These are phyloP conservation scores for Omphaloscelis lunosa DNA, from an alignment of 2,888 invertebrate species.

Conservation along the genomic window DNA sequence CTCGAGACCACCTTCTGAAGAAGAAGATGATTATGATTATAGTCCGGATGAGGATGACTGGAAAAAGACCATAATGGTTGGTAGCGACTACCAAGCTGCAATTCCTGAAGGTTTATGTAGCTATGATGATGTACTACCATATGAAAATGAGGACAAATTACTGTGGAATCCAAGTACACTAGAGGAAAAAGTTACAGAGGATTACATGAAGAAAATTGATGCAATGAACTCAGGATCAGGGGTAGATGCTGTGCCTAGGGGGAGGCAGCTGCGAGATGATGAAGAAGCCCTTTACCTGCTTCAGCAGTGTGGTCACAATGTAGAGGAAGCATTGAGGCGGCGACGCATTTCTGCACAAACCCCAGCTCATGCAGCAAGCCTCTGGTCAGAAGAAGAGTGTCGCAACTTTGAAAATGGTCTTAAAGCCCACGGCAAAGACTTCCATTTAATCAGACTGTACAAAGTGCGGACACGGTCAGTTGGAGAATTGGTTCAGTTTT, in stretches of 20 bases:
- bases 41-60: slow-evolving; percentile 96
- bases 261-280: slow-evolving; percentile 95
- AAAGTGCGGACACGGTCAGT: slow-evolving; percentile 98
- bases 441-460: slow-evolving; percentile 97
- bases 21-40: slow-evolving; percentile 95
- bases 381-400: slow-evolving; percentile 99
- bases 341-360: slow-evolving; percentile 93
- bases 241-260: slow-evolving; percentile 92
- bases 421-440: slow-evolving; percentile 98
- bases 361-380: slow-evolving; percentile 93
- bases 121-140: slow-evolving; percentile 98
- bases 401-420: slow-evolving; percentile 99
- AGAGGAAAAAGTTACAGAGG: slow-evolving; percentile 93
- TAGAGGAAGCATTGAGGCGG: slow-evolving; percentile 97
- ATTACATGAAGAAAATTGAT: slow-evolving; percentile 93
- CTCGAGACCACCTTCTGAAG: slow-evolving; percentile 94
- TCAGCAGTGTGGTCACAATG: slow-evolving; percentile 98
- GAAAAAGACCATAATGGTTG: slow-evolving; percentile 99
- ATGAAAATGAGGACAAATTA: slow-evolving; percentile 98
- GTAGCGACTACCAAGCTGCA: slow-evolving; percentile 97
- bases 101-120: slow-evolving; percentile 97
- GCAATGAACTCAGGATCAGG: slow-evolving; percentile 86
- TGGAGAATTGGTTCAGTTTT: slow-evolving; percentile 99
- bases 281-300: slow-evolving; percentile 97
- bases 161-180: slow-evolving; percentile 97